Base-by-base conservation (phyloP, 2,888 invertebrate genomes). In the Clanis bilineata region DNA sequence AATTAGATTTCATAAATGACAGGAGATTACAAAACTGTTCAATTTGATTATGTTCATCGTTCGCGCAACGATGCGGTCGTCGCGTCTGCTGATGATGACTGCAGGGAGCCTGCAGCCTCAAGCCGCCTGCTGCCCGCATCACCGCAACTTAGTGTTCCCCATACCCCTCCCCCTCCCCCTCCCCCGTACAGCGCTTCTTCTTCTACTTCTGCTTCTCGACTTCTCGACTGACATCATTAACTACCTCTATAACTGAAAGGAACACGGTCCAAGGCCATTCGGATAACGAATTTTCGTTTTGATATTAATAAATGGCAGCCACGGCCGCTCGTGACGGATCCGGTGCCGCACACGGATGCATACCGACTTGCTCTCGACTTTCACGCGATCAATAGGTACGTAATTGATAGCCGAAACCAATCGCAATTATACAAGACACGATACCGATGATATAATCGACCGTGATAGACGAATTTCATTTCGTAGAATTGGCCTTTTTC, bases 271-370 rank as follows among this genome's bases (percentile, higher is more conserved):
- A 89, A 91, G 91, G 92, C 89, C 85, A 86, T 77, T 82, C 86
- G 88, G 84, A 90, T 90, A 90, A 90, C 90, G 89, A 89, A 91
- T 90, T 91, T 92, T 90, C 86, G 85, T 89, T 89, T n/a, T 86
- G 86, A 86, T 89, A 88, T 89, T 88, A 88, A 88, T 89, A 88
- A 88, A 86, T 85, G 82, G 83, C 84, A 83, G 81, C 80, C 84
- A 84, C 79, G 83, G 85, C 75, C 78, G 82, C 83, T 88, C 86
- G 88, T 89, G 87, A 85, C 85, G 82, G 83, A 83, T 82, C 74
- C 79, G 79, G 78, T 80, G 76, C 79, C 81, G 76, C 77, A 83
- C 75, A 80, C 85, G 84, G 85, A 87, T 85, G 83, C 83, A 82
- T 77, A 77, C 70, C 68, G 75, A 74, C 70, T 71, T 72, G 71